Evolutionary conservation across 2,113 vertebrate species (phyloP), one percentile per base, ranked within the genome.

Genomic region (Casuarius casuarius): DNA sequence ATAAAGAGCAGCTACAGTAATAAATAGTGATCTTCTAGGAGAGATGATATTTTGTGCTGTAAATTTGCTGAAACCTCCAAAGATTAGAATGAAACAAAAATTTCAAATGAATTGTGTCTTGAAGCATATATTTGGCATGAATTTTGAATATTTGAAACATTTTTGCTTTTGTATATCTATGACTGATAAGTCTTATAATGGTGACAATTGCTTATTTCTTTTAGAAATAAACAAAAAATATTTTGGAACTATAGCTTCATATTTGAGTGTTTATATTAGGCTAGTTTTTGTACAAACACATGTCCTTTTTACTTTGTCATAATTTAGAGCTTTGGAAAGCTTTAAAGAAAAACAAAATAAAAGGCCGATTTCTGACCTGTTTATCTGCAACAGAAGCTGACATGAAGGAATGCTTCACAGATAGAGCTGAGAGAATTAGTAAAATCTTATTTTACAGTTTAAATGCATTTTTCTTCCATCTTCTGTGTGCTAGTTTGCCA

Each of bases 151-250:
- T 91, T 86, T 95, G 86, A 96, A 95, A 76, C 62, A 33, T 40
- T 94, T 92, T 96, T 81, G 54, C n/a, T 88, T 79, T 95, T 90
- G 44, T 90, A 26, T 94, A 35, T 81, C 79, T 95, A 14, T 95
- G 95, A 95, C 78, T 94, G 84, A 86, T 96, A 91, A 91, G 92
- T 84, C 89, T 94, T 92, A 95, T 80, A 96, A 96, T 92, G 94
- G 84, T 95, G 94, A 92, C 81, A 97, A 95, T 94, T 95, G 92
- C 71, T 70, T 65, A 61, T 87, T 94, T 91, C 84, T 82, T 49
- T 73, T 9, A 74, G 44, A 49, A 96, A 82, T 29, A 87, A 61
- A 6, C 5, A 75, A 92, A 92, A 85, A 54, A 49, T 9, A 29
- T 18, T 75, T 84, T 87, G 85, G 61, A 29, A 83, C 5, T 56